Evolutionary conservation across 2,797 vertebrate genomes (phyloP).

Genomic region (Lagorchestes hirsutus): DNA sequence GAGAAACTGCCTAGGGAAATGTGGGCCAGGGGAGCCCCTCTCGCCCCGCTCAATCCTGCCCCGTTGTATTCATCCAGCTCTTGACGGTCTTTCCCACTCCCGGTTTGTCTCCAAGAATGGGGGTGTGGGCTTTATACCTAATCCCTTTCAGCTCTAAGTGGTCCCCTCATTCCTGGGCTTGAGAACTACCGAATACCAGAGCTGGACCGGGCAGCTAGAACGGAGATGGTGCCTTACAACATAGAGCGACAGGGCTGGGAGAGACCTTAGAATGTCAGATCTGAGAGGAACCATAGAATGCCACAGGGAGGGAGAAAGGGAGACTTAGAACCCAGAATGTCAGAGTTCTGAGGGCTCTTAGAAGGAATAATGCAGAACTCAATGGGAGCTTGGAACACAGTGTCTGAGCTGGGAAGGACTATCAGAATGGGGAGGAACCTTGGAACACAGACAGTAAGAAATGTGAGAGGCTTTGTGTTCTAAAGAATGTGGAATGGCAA

Average conservation of each 20-base stretch:
- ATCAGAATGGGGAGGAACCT: neutral
- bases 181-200: neutral
- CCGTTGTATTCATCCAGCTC: neutral
- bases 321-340: neutral
- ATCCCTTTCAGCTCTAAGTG: neutral
- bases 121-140: neutral
- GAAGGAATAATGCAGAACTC: neutral
- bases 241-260: neutral
- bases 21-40: neutral
- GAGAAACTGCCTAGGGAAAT: constrained; percentile 43
- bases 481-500: neutral
- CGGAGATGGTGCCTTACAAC: neutral
- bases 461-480: neutral
- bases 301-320: neutral
- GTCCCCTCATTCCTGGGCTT: neutral
- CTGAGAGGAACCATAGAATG: neutral
- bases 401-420: neutral
- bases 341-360: neutral
- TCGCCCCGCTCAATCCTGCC: neutral
- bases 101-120: neutral
- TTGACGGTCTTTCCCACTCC: rapidly evolving
- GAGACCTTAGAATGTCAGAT: neutral
- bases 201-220: neutral
- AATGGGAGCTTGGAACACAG: neutral
- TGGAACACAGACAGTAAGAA: neutral